Percentiles rank a stretch among this genome's conserved stretches.
Evolutionary conservation across 2,797 vertebrate genomes (phyloP).

Genomic region (Phrynocephalus guinanensis): DNA sequence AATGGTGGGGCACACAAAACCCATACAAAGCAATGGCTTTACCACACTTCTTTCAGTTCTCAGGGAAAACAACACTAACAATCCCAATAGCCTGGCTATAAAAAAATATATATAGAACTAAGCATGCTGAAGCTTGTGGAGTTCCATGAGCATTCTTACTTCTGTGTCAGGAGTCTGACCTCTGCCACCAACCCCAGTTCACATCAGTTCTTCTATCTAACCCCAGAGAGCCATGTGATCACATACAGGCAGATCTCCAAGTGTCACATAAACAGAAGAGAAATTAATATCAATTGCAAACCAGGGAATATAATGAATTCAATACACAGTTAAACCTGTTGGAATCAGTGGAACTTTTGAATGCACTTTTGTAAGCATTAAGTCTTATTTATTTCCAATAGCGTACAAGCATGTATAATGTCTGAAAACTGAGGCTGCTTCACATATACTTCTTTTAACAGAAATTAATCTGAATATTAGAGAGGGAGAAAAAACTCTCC

Average conservation of each 20-base stretch:
- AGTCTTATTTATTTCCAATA: constrained; percentile 8
- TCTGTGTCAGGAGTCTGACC: background rate
- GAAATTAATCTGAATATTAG: background rate
- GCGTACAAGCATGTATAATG: background rate
- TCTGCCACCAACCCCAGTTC: background rate
- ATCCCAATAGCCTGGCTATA: background rate
- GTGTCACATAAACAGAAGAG: background rate
- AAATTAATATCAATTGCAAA: background rate
- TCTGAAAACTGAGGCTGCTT: background rate
- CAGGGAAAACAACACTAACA: background rate
- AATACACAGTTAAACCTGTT: background rate
- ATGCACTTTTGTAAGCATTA: background rate
- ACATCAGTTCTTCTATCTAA: background rate
- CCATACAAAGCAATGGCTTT: too few species aligned
- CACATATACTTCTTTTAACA: background rate
- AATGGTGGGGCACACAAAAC: background rate
- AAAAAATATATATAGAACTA: background rate
- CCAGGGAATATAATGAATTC: background rate
- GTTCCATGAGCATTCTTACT: background rate
- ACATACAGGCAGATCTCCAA: background rate
- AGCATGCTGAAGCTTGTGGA: background rate
- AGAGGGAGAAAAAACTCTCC: background rate
- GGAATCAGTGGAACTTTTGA: background rate
- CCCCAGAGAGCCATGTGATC: background rate
- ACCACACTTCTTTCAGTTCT: background rate